These are phyloP conservation scores for Hystrix cristata DNA, from an alignment of 2,113 vertebrate species.

Conservation along the genomic window DNA sequence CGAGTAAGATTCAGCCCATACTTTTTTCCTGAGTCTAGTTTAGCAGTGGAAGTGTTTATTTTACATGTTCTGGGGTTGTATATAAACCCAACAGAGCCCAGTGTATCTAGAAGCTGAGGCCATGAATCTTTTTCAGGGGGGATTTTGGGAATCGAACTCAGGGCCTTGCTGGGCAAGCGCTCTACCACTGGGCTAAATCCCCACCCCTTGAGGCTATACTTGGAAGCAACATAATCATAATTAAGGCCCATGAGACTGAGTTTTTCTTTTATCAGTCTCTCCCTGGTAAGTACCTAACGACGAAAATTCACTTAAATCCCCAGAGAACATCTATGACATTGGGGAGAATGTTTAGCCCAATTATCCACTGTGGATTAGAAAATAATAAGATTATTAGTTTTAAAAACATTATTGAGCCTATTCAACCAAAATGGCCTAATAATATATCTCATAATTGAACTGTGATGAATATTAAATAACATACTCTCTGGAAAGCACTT, in stretches of 20 bases:
- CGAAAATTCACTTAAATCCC: constrained; percentile 53
- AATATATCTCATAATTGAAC: not conserved
- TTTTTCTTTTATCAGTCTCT: constrained; percentile 61
- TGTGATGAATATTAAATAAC: constrained; percentile 42
- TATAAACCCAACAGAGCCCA: not conserved
- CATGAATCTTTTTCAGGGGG: not conserved
- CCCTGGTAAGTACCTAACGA: constrained; percentile 27
- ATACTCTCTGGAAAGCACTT: constrained; percentile 1
- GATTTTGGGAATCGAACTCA: too few species aligned
- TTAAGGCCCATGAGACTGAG: constrained; percentile 1
- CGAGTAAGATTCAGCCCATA: constrained; percentile 26
- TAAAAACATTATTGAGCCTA: constrained; percentile 37
- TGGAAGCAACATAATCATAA: constrained; percentile 58
- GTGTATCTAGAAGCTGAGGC: constrained; percentile 9
- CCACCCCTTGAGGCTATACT: not conserved
- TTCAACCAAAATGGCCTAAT: constrained; percentile 22
- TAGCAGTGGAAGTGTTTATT: constrained; percentile 53
- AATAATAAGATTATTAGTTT: constrained; percentile 12
- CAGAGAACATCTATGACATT: not conserved
- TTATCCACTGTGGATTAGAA: not conserved
- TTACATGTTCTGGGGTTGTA: not conserved
- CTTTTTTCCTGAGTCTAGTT: constrained; percentile 43
- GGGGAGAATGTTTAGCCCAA: constrained; percentile 16
- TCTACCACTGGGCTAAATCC: too few species aligned
- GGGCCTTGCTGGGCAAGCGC: too few species aligned